These are phyloP conservation scores for Ara ararauna DNA, from an alignment of 2,797 vertebrate species.

Conservation along the genomic window DNA sequence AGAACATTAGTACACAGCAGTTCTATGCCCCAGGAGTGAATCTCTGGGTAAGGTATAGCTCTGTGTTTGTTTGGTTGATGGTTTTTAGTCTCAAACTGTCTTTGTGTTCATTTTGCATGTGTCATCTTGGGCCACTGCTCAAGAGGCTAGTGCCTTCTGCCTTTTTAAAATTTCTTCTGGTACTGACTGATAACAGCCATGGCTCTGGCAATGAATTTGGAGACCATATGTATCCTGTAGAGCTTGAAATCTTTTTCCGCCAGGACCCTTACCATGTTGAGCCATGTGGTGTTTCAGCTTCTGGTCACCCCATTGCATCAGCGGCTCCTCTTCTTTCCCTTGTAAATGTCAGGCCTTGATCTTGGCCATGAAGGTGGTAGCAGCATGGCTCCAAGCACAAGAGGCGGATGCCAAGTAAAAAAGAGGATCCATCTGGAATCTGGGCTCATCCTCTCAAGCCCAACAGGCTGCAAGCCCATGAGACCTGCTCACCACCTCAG, in stretches of 20 bases:
- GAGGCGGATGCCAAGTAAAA: not conserved
- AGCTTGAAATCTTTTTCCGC: not conserved
- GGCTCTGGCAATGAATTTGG: not conserved
- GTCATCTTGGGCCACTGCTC: not conserved
- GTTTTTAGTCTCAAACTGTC: not conserved
- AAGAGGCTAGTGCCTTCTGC: not conserved
- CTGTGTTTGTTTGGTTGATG: not conserved
- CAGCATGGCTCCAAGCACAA: not conserved
- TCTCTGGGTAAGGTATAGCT: not conserved
- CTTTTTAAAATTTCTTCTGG: not conserved
- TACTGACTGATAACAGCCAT: not conserved
- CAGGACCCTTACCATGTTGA: not conserved
- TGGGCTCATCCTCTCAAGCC: not conserved
- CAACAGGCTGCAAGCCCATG: not conserved
- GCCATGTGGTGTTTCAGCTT: not conserved
- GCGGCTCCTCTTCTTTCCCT: accelerated
- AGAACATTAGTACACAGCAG: not conserved
- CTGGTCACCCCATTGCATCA: not conserved
- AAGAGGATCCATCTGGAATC: not conserved
- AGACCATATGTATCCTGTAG: not conserved
- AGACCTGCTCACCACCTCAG: not conserved
- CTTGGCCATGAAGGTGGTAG: not conserved
- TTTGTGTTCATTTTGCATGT: not conserved
- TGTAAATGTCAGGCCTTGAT: not conserved
- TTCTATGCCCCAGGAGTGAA: not conserved